phyloP scores from a whole-genome alignment of 2,797 vertebrate species.

The Geotrypetes seraphini region DNA sequence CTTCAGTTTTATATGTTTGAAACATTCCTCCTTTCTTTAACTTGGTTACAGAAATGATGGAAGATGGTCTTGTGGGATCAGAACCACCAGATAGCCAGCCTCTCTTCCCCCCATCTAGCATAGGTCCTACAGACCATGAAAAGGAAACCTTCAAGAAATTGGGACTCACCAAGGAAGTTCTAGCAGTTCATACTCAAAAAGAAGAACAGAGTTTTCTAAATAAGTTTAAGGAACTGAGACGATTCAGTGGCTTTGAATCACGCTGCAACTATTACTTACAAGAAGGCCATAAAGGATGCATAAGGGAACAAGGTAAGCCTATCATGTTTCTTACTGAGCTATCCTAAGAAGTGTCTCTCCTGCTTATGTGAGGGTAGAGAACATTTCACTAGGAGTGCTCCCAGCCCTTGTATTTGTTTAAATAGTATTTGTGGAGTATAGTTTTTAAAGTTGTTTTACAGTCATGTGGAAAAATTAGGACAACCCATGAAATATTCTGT shows the following conservation, averaged over 20 bases:
- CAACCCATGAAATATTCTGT: too few species aligned
- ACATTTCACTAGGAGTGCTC: too few species aligned
- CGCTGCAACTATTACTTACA: constrained; percentile 58
- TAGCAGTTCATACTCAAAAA: constrained; percentile 86
- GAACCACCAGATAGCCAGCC: constrained; percentile 58
- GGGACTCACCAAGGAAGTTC: constrained; percentile 84
- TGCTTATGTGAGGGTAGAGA: too few species aligned
- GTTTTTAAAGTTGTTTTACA: too few species aligned
- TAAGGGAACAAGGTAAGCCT: constrained; percentile 19
- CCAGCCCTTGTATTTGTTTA: too few species aligned
- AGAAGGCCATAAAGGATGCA: constrained; percentile 41
- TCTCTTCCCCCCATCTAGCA: constrained; percentile 25
- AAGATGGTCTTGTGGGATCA: constrained; percentile 59
- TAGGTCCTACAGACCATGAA: constrained; percentile 57
- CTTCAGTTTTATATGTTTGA: too few species aligned
- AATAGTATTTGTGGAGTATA: too few species aligned
- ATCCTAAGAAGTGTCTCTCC: too few species aligned
- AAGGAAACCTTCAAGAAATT: constrained; percentile 74
- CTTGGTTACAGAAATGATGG: constrained; percentile 72
- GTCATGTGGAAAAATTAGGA: too few species aligned
- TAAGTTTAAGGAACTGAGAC: constrained; percentile 66
- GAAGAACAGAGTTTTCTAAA: constrained; percentile 88
- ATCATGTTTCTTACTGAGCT: too few species aligned
- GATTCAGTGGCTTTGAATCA: constrained; percentile 59
- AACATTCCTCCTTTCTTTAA: too few species aligned